These are phyloP conservation scores for Lophura nycthemera DNA, from an alignment of 2,113 vertebrate genomes.

Conservation along the genomic window DNA sequence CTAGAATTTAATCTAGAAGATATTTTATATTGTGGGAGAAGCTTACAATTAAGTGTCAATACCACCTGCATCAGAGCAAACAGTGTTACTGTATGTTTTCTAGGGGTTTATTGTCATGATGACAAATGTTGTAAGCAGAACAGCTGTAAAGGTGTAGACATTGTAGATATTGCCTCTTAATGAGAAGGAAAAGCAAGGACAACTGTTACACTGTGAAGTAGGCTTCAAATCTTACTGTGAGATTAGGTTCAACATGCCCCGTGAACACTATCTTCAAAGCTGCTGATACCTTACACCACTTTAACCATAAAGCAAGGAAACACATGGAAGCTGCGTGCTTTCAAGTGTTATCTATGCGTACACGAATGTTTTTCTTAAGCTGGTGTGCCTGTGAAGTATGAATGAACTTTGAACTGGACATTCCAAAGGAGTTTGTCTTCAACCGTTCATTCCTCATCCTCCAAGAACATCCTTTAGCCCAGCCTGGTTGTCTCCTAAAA, in stretches of 20 bases:
- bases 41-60: constrained; percentile 28
- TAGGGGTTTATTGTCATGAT: neutral
- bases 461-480: constrained; percentile 35
- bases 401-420: neutral
- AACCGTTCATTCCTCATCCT: constrained; percentile 1
- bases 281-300: constrained; percentile 44
- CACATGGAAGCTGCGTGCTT: neutral
- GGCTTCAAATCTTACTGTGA: constrained; percentile 1
- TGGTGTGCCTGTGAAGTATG: neutral
- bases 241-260: neutral
- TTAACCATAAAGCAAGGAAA: neutral
- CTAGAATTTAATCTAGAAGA: constrained; percentile 56
- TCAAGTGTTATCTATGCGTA: neutral
- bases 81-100: constrained; percentile 34
- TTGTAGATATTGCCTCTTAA: constrained; percentile 11
- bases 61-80: constrained; percentile 26
- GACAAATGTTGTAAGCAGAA: neutral
- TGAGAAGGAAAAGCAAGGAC: neutral
- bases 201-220: constrained; percentile 60
- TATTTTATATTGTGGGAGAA: constrained; percentile 55
- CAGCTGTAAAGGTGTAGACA: neutral
- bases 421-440: constrained; percentile 21
- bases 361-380: constrained; percentile 6
- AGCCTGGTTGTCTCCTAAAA: constrained; percentile 26
- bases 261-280: constrained; percentile 38